Evolutionary conservation across 2,888 invertebrate species (phyloP).

Genomic region (Drosophila colorata): DNA sequence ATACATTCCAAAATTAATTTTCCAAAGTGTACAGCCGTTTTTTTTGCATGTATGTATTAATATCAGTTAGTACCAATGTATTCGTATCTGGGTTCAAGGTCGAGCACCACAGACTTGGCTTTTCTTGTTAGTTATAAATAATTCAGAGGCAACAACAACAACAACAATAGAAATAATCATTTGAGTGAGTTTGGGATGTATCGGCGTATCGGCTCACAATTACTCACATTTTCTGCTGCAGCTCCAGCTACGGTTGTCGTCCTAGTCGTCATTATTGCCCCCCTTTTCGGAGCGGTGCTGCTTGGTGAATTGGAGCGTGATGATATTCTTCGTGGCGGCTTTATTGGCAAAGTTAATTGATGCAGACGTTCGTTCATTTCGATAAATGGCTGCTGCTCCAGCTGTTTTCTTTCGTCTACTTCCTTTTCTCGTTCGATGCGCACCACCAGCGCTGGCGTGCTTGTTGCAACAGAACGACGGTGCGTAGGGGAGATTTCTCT

Average conservation of each 20-base stretch:
- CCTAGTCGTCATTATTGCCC: slow-evolving; percentile 23
- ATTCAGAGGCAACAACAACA: slow-evolving; percentile 47
- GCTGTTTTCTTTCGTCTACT: not conserved
- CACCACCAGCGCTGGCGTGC: slow-evolving; percentile 80
- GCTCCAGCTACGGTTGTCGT: not conserved
- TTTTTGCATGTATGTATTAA: not conserved
- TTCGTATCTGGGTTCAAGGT: not conserved
- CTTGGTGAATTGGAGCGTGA: slow-evolving; percentile 83
- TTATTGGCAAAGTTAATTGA: slow-evolving; percentile 75
- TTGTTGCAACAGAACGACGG: slow-evolving; percentile 81
- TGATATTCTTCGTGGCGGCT: slow-evolving; percentile 83
- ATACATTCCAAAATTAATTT: too few relatives aligned
- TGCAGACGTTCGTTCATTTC: slow-evolving; percentile 60
- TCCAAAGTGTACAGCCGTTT: too few relatives aligned
- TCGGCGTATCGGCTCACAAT: slow-evolving; percentile 34
- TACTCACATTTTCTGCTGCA: slow-evolving; percentile 65
- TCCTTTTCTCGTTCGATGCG: slow-evolving; percentile 62
- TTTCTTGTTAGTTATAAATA: slow-evolving; percentile 9
- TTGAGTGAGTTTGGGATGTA: slow-evolving; percentile 21
- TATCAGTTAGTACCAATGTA: not conserved
- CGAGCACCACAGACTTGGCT: not conserved
- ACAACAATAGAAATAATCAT: slow-evolving; percentile 10
- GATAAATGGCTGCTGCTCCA: slow-evolving; percentile 24
- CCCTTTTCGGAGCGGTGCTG: slow-evolving; percentile 44
- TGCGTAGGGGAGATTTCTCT: slow-evolving; percentile 25